Conservation (phyloP, 2,113 vertebrate genomes). For the Barnardius zonarius region DNA sequence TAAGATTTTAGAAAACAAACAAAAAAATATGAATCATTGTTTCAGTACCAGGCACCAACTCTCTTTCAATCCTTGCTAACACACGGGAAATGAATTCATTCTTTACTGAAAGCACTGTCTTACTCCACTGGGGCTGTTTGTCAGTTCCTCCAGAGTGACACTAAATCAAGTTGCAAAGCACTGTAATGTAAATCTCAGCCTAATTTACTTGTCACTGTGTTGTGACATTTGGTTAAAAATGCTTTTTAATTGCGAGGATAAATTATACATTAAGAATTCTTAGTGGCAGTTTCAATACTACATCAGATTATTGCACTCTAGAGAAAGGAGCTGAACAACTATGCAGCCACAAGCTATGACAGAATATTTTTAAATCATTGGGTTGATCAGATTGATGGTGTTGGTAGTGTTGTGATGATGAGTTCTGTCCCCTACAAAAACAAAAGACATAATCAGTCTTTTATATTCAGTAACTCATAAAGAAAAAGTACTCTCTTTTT, state of each 20-base stretch:
- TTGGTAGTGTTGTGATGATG: background rate
- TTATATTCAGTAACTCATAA: constrained; percentile 20
- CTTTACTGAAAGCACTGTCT: constrained; percentile 59
- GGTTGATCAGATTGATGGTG: constrained; percentile 25
- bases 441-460: constrained; percentile 47
- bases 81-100: constrained; percentile 47
- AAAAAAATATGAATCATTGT: constrained; percentile 42
- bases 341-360: constrained; percentile 5
- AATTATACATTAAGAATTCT: constrained; percentile 81
- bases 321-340: constrained; percentile 37
- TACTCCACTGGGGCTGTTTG: constrained; percentile 65
- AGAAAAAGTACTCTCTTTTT: constrained; percentile 34
- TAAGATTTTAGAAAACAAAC: constrained; percentile 19
- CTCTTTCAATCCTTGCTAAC: constrained; percentile 37
- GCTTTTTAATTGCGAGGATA: constrained; percentile 83
- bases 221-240: constrained; percentile 83
- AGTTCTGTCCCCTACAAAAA: constrained; percentile 16
- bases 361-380: constrained; percentile 34
- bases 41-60: background rate
- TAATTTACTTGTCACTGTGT: constrained; percentile 82
- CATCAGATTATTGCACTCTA: constrained; percentile 67
- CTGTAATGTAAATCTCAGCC: constrained; percentile 78
- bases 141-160: constrained; percentile 71
- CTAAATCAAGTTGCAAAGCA: constrained; percentile 74
- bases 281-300: constrained; percentile 74